A percentile compares a stretch with the other conserved stretches of the same genome.
Evolutionary conservation across 2,888 invertebrate species (phyloP).

Genomic region (Mellilla xanthometata): DNA sequence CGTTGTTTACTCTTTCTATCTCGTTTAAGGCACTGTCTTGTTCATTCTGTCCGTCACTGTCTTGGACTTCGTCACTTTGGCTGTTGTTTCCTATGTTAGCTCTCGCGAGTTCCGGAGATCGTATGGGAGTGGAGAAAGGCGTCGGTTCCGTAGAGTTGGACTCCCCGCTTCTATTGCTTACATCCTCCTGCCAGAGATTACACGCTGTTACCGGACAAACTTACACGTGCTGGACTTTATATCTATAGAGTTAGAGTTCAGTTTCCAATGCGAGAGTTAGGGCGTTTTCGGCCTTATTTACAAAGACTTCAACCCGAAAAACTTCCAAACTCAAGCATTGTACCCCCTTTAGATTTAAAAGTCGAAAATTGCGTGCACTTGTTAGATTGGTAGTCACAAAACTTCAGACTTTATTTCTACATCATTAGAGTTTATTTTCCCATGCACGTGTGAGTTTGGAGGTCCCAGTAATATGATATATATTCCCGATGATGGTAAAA

Average conservation of each 20-base stretch:
- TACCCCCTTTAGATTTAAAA: neutral
- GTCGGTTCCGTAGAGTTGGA: constrained; percentile 64
- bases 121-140: constrained; percentile 65
- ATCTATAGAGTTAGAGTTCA: constrained; percentile 13
- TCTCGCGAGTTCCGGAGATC: constrained; percentile 51
- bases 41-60: constrained; percentile 7
- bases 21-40: constrained; percentile 28
- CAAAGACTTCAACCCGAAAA: no score
- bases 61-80: neutral
- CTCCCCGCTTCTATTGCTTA: constrained; percentile 67
- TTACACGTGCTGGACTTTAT: constrained; percentile 43
- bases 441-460: constrained; percentile 49
- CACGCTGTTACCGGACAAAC: constrained; percentile 50
- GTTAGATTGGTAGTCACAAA: no score
- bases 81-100: constrained; percentile 18
- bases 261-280: constrained; percentile 37
- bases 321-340: no score
- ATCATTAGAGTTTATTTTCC: constrained; percentile 14
- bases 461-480: constrained; percentile 29
- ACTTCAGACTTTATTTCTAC: constrained; percentile 9
- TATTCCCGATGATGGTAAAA: constrained; percentile 30
- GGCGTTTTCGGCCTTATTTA: neutral
- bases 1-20: constrained; percentile 37
- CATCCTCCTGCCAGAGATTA: constrained; percentile 75
- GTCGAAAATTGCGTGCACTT: no score